A percentile compares a stretch with the other conserved stretches of the same genome.
These are phyloP conservation scores for Sinodicranocentrus sp. DNA, from an alignment of 2,888 invertebrate genomes.

Conservation along the genomic window DNA sequence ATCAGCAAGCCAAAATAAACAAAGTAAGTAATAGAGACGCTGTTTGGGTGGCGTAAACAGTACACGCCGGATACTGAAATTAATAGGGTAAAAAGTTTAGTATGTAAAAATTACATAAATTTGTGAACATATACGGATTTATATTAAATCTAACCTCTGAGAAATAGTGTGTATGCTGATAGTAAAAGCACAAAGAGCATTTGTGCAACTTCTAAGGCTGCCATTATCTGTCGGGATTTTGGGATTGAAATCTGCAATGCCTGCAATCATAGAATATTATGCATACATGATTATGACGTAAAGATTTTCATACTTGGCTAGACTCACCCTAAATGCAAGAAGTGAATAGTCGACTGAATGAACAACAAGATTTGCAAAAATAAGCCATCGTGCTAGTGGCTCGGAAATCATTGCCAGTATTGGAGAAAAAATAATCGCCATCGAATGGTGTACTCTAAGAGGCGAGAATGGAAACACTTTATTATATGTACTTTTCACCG, in stretches of 20 bases:
- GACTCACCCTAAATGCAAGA: too few relatives aligned
- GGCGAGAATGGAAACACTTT: too few relatives aligned
- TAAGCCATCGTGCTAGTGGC: background rate
- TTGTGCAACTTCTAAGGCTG: constrained; percentile 24
- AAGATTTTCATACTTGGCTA: too few relatives aligned
- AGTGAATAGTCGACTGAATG: too few relatives aligned
- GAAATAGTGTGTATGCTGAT: constrained; percentile 15
- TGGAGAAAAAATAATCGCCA: constrained; percentile 26
- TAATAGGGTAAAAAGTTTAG: too few relatives aligned
- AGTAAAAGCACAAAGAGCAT: constrained; percentile 33
- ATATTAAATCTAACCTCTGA: background rate
- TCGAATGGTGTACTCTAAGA: constrained; percentile 35
- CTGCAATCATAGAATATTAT: too few relatives aligned
- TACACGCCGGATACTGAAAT: constrained; percentile 14
- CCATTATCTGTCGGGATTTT: constrained; percentile 43
- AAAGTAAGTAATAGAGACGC: background rate
- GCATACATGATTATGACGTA: too few relatives aligned
- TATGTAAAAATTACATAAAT: constrained; percentile 8
- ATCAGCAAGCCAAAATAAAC: constrained; percentile 8
- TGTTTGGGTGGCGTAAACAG: constrained; percentile 35
- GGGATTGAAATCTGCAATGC: constrained; percentile 24
- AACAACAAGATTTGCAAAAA: too few relatives aligned
- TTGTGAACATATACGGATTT: background rate
- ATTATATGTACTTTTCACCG: too few relatives aligned
- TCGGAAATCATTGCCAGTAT: constrained; percentile 12